Percentiles rank a stretch among this genome's conserved stretches.
Conservation (phyloP, 92 coral and sea anemone species). For the Chrysogorgia sp. region DNA sequence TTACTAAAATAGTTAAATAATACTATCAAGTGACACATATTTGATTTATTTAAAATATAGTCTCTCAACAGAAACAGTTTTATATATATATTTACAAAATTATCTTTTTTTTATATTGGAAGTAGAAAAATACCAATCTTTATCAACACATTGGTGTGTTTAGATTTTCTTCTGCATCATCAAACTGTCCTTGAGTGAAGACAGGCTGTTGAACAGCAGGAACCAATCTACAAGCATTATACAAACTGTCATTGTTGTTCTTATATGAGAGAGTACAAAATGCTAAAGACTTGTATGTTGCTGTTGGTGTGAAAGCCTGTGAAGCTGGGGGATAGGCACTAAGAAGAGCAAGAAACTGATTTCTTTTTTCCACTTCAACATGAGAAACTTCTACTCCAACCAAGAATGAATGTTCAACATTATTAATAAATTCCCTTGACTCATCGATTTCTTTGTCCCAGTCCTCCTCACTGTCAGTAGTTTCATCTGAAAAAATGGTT, state of each 20-base stretch:
- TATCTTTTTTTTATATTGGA: no score
- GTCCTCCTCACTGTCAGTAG: slow-evolving; percentile 44
- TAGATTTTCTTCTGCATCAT: slow-evolving; percentile 26
- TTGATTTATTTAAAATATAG: no score
- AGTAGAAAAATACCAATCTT: not conserved
- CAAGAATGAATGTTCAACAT: not conserved
- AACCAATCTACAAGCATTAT: not conserved
- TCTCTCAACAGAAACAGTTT: no score
- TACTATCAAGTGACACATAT: no score
- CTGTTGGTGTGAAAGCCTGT: slow-evolving; percentile 76
- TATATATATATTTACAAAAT: no score
- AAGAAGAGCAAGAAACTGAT: slow-evolving; percentile 64
- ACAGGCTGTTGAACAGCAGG: not conserved
- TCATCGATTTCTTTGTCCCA: slow-evolving; percentile 82
- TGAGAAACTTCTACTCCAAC: slow-evolving; percentile 26
- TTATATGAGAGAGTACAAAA: slow-evolving; percentile 20
- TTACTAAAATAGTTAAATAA: no score
- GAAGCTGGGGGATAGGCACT: slow-evolving; percentile 73
- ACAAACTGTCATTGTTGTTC: not conserved
- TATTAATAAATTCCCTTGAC: not conserved
- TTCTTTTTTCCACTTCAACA: slow-evolving; percentile 49
- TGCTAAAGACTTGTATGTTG: slow-evolving; percentile 71
- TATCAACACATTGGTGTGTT: not conserved
- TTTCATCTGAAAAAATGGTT: not conserved
- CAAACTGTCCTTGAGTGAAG: slow-evolving; percentile 37